Base-by-base conservation (phyloP, 2,113 vertebrate genomes). In the Lipophrys pholis region DNA sequence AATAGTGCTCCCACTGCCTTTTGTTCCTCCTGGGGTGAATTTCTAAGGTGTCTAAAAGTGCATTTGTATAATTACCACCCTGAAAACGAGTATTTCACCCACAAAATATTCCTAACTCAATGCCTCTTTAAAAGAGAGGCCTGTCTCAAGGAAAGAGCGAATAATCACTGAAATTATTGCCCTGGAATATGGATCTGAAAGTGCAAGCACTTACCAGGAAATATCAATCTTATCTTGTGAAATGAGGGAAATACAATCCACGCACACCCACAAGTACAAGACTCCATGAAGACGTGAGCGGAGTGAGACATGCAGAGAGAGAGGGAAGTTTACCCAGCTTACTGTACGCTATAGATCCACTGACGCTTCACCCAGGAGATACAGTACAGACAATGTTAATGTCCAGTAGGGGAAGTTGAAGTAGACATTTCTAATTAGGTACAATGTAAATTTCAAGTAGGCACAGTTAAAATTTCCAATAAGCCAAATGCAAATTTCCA, bases 71-170 rank as follows among this genome's bases (percentile, higher is more conserved):
- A 82, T 78, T 82, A 65, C 59, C 40, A 14, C 41, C 11, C 64
- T 30, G n/a, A 36, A 73, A 84, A 70, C 35, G 6, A 61, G 69
- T 35, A 35, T 51, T 78, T 78, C 51, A 77, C 15, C 59, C 43
- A 7, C 41, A 17, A 17, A 69, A 52, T 53, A 36, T 30, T 8
- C 17, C 17, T 53, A 48, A 35, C 17, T 63, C 38, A 0, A 6
- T 10, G 9, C 16, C 30, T 40, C 40, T 58, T 51, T n/a, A 55
- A 45, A 60, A 59, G 5, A 52, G 41, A 55, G 15, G n/a, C 15
- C 57, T 41, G 10, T 21, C 69, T 40, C 7, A 40, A 49, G 17
- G 3, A 53, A 48, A 59, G 38, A 49, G 41, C 2, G 17, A 75
- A 54, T 56, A 63, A 58, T 16, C 38, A 4, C 56, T 12, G 45